These are phyloP conservation scores for Cepaea hortensis DNA, from an alignment of 2,888 invertebrate species.

Conservation along the genomic window DNA sequence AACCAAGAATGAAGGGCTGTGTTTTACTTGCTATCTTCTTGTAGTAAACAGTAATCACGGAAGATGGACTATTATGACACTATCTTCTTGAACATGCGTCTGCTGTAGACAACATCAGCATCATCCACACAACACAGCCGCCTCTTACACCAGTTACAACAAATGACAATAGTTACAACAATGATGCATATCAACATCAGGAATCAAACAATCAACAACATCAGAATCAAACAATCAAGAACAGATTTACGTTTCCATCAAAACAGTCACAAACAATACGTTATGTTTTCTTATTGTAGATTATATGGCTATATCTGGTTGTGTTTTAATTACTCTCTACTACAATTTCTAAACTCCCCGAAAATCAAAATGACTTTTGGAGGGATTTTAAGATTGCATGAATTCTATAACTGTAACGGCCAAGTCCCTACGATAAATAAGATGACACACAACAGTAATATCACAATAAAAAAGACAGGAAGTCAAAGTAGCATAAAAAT, in stretches of 20 bases:
- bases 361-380: not conserved
- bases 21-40: too few species aligned
- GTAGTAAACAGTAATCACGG: too few species aligned
- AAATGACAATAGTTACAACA: not conserved
- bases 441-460: not conserved
- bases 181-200: not conserved
- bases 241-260: conserved; percentile 5
- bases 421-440: conserved; percentile 37
- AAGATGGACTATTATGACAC: not conserved
- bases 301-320: too few species aligned
- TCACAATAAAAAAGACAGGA: not conserved
- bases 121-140: too few species aligned
- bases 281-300: too few species aligned
- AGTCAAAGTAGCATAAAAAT: not conserved
- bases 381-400: not conserved
- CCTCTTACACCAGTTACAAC: conserved; percentile 12
- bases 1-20: too few species aligned
- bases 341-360: not conserved
- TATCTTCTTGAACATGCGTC: not conserved
- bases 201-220: not conserved
- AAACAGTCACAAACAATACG: not conserved
- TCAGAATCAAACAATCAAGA: not conserved
- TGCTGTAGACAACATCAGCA: not conserved
- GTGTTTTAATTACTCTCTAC: too few species aligned
- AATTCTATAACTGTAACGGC: conserved; percentile 16